These are phyloP conservation scores for Hoplias malabaricus DNA, from an alignment of 2,113 vertebrate genomes.

Conservation along the genomic window DNA sequence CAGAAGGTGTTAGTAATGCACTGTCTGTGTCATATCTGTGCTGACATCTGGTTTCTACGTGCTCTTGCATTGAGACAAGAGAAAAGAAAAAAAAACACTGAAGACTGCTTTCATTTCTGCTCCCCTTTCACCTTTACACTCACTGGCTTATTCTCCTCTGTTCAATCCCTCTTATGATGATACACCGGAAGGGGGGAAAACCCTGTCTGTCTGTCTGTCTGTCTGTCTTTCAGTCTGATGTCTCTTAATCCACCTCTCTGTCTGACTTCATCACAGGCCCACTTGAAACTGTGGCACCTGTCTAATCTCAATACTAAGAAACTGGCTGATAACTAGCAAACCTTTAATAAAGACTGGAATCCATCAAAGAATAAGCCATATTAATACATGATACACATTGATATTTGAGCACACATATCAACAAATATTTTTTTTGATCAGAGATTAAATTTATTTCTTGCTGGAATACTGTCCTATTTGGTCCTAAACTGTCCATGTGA, in stretches of 20 bases:
- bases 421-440: too few species aligned
- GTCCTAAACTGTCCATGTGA: too few species aligned
- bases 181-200: background rate
- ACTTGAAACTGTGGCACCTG: background rate
- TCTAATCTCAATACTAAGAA: too few species aligned
- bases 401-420: too few species aligned
- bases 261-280: background rate
- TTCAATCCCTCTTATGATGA: background rate
- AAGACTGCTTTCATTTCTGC: conserved; percentile 24
- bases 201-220: background rate
- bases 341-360: too few species aligned
- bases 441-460: too few species aligned
- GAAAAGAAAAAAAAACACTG: background rate
- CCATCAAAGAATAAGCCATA: too few species aligned
- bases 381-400: too few species aligned
- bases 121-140: conserved; percentile 51
- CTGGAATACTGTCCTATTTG: too few species aligned
- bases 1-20: conserved; percentile 33
- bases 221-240: background rate
- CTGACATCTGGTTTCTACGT: conserved; percentile 64
- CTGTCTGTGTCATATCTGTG: conserved; percentile 48
- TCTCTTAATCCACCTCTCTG: background rate
- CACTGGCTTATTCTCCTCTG: background rate
- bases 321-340: too few species aligned
- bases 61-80: conserved; percentile 35